These are phyloP conservation scores for Byasa hedistus DNA, from an alignment of 2,888 invertebrate species.

Conservation along the genomic window DNA sequence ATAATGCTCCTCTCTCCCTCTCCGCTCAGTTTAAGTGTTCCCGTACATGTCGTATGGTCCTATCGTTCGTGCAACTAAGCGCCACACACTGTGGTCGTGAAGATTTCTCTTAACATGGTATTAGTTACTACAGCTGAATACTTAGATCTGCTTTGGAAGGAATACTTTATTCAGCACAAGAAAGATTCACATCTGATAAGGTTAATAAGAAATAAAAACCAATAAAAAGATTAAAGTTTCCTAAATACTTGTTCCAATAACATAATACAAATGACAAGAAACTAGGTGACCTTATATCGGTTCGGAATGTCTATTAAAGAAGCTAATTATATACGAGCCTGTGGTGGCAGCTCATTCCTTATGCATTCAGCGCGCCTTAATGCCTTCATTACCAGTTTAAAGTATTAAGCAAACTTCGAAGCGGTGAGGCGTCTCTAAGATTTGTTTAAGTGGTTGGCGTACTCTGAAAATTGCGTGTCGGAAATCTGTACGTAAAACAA, in stretches of 20 bases:
- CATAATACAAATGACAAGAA: background rate
- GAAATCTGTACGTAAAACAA: conserved; percentile 47
- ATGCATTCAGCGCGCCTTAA: conserved; percentile 77
- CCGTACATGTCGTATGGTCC: no score
- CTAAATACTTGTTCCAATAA: background rate
- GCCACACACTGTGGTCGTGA: background rate
- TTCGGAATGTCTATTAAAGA: conserved; percentile 45
- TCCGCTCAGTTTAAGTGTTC: no score
- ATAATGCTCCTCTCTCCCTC: no score
- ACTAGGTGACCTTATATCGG: conserved; percentile 17
- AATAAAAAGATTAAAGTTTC: background rate
- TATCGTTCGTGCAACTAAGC: no score
- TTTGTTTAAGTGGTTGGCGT: conserved; percentile 61
- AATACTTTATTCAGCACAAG: background rate
- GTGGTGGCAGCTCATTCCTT: conserved; percentile 64
- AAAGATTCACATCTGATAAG: no score
- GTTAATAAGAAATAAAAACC: no score
- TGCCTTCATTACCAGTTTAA: conserved; percentile 78
- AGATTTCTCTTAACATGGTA: background rate
- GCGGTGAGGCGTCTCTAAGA: conserved; percentile 60
- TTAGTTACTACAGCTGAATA: background rate
- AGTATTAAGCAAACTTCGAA: conserved; percentile 75
- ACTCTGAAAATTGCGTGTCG: conserved; percentile 44
- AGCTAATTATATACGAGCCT: conserved; percentile 64
- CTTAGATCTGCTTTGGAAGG: background rate